Evolutionary conservation across 2,888 invertebrate genomes (phyloP).

Genomic region (Noctua comes): DNA sequence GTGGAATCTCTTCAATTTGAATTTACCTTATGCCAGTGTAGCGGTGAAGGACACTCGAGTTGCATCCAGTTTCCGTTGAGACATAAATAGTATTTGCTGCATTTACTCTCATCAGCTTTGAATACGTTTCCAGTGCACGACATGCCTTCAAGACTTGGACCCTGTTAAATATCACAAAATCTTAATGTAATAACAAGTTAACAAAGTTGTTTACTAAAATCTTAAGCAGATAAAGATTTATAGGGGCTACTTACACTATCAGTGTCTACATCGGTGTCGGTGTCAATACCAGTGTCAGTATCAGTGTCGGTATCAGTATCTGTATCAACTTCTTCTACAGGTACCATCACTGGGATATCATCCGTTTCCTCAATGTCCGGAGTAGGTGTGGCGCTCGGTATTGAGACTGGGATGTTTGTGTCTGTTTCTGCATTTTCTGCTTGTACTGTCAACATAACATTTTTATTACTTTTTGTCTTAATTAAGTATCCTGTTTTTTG

Average conservation of each 20-base stretch:
- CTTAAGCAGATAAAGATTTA: neutral
- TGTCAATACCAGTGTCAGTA: conserved; percentile 15
- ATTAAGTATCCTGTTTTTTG: neutral
- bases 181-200: neutral
- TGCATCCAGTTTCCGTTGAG: conserved; percentile 93
- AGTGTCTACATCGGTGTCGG: conserved; percentile 43
- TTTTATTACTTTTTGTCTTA: too few relatives aligned
- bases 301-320: conserved; percentile 45
- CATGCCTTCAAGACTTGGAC: conserved; percentile 89
- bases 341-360: conserved; percentile 34
- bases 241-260: conserved; percentile 51
- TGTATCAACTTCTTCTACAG: conserved; percentile 50
- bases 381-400: conserved; percentile 42
- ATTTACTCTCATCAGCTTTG: conserved; percentile 92
- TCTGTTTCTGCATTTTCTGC: conserved; percentile 55
- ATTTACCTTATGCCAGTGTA: conserved; percentile 93
- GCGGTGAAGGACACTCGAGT: conserved; percentile 93
- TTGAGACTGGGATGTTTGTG: conserved; percentile 34
- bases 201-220: neutral
- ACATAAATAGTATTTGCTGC: conserved; percentile 95
- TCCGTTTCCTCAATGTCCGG: conserved; percentile 57
- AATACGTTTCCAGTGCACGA: conserved; percentile 91
- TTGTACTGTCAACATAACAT: conserved; percentile 63
- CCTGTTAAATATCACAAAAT: conserved; percentile 72
- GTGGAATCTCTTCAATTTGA: neutral